Base-by-base conservation (phyloP, 2,888 invertebrate species). In the Lissonota sp. region DNA sequence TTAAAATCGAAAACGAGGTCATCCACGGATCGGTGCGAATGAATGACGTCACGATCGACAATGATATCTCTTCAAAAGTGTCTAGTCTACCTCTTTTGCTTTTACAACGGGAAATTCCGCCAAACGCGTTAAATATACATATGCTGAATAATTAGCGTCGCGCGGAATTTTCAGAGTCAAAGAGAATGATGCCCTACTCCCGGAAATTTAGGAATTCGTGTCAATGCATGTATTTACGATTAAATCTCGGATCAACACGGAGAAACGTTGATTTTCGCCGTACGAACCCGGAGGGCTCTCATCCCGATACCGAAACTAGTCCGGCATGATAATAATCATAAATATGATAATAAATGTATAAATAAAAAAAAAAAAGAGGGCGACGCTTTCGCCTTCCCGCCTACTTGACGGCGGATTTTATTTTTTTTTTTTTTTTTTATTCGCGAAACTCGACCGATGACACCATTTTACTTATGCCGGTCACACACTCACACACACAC, bases 131-230 rank as follows among this genome's bases (percentile, higher is more conserved):
- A 12, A 6, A 3, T 26, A 51, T n/a, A n/a, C n/a, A n/a, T 6
- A 10, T 26, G n/a, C 26, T 51, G 53, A 7, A 26, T 55, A 10
- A 46, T 76, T 67, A 67, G 55, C 71, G 62, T 71, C 60, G 42
- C 63, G 53, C 44, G 64, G 75, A 60, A 26, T 66, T 67, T 51
- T 62, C 6, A 14, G 44, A 62, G 14, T 44, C 53, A 53, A 5
- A 72, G 53, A 60, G 70, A 74, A 49, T 40, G 55, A 42, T 53
- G 39, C 66, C 39, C 46, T 14, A 53, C 57, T 49, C 73, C 80
- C 80, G 77, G 73, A 80, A 80, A 73, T 26, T 42, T 64, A 77
- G 73, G 73, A 77, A 80, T 73, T 44, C 42, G 64, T 53, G 57
- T 46, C 67, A 66, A 49, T 66, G 49, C 51, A 66, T 51, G 63